phyloP scores from a whole-genome alignment of 2,888 invertebrate species.

The Oxyscelio sp. region DNA sequence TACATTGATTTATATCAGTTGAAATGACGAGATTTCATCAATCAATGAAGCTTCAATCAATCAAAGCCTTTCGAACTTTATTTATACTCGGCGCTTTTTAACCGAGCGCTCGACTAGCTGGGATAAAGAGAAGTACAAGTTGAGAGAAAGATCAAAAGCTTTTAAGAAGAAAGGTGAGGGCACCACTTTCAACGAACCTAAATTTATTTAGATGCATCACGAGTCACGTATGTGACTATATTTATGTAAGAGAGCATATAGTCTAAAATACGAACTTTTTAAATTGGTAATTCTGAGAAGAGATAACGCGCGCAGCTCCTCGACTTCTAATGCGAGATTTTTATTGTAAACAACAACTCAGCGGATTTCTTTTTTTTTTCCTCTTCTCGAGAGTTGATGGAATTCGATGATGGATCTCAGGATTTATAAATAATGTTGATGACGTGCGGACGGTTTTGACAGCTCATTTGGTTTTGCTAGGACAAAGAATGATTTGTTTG shows the following conservation, averaged over 20 bases:
- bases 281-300: slow-evolving; percentile 53
- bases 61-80: slow-evolving; percentile 20
- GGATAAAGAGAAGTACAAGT: slow-evolving; percentile 13
- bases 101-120: neutral
- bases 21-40: slow-evolving; percentile 42
- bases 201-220: slow-evolving; percentile 71
- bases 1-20: no score
- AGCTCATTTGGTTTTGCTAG: neutral
- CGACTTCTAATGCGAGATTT: slow-evolving; percentile 29
- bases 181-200: slow-evolving; percentile 58
- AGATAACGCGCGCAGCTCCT: slow-evolving; percentile 10
- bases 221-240: slow-evolving; percentile 66
- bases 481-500: neutral
- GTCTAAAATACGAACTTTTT: slow-evolving; percentile 45
- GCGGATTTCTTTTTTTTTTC: neutral
- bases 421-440: slow-evolving; percentile 22
- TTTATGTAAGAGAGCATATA: slow-evolving; percentile 58
- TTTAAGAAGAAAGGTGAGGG: slow-evolving; percentile 61
- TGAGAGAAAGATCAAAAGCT: slow-evolving; percentile 58
- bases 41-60: slow-evolving; percentile 43
- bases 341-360: slow-evolving; percentile 33
- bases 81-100: slow-evolving; percentile 39
- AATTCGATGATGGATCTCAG: slow-evolving; percentile 13
- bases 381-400: neutral
- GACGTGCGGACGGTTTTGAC: slow-evolving; percentile 45